Evolutionary conservation across 2,113 vertebrate genomes (phyloP), one percentile per base, ranked within the genome.

Genomic region (Odontesthes bonariensis): DNA sequence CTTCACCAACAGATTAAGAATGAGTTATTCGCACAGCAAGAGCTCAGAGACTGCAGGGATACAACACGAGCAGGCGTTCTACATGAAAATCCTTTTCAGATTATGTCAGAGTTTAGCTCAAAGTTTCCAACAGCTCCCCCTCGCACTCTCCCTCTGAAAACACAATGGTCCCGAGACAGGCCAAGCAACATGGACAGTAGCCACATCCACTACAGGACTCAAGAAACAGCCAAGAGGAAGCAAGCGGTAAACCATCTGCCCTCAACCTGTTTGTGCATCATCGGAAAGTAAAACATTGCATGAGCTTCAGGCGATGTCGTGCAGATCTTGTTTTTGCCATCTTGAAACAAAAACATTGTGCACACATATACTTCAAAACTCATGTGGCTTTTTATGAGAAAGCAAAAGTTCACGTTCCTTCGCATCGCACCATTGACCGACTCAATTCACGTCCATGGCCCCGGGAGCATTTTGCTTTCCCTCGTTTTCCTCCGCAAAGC

Each of bases 241-340:
- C 91, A 90, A 89, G 93, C 90, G 94, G 94, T 95, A 95, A 93
- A 92, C 77, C 77, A 85, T 70, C 90, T 79, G 86, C 86, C 53
- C 83, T 78, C 80, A 86, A 88, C 84, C 88, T 85, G 80, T 90
- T 75, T 83, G 86, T 91, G 84, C 82, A 73, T 92, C 88, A 93
- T 71, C 58, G 89, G 92, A 91, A 88, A 91, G 58, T 91, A 59
- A 90, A 87, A 73, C 94, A 94, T 93, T 92, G 92, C 94, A 95
- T 94, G 93, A 94, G 92, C 90, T 91, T 89, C 80, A 85, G 82
- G 71, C 83, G 67, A 81, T 86, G 79, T 69, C 73, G 73, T 86
- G 86, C 88, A 87, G 83, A 79, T 68, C 85, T 92, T 90, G 86
- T 92, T 89, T 92, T 88, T 85, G 87, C 76, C 91, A 92, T 92